Evolutionary conservation across 2,113 vertebrate genomes (phyloP), one percentile per base, ranked within the genome.

Genomic region (Rhegmatorhina hoffmannsi): DNA sequence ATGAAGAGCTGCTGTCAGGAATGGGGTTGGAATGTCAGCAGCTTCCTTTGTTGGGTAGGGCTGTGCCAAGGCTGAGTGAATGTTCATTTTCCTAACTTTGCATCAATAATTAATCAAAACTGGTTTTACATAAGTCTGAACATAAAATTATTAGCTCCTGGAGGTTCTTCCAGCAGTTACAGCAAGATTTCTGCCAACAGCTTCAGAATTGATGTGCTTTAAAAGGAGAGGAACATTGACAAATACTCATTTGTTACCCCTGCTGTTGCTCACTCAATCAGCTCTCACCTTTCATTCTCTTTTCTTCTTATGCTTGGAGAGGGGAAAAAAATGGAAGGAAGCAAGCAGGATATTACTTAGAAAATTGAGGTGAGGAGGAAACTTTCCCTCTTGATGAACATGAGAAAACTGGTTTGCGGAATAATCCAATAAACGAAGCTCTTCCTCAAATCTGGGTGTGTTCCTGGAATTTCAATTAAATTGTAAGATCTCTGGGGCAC

Each of bases 41-140:
- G 79, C 89, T 87, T 96, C 90, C 83, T 95, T 90, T 86, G 62
- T 53, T 82, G 78, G 92, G 78, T 55, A 87, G 76, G 80, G 53
- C 36, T 74, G 82, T 96, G 96, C 97, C 92, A 91, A 95, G 69
- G 72, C 78, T 75, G 29, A 82, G 75, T 3, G 7, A 93, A 89
- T 62, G 91, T 90, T 97, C 95, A 91, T 97, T 97, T 97, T 94
- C 95, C 94, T 96, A 97, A 96, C 97, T 97, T 96, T 97, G 84
- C 94, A 95, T 97, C 96, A 97, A 96, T 98, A 98, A 96, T 98
- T 97, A 97, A 97, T 97, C 96, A 96, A 94, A 95, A 95, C 92
- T 92, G 83, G 84, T 95, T 97, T 98, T 97, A 97, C 90, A 97
- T 90, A 96, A 93, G 91, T 80, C 91, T 94, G 26, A 76, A 97